Percentiles rank a stretch among this genome's conserved stretches.
These are phyloP conservation scores for Brachyptera risi DNA, from an alignment of 2,888 invertebrate species.

Conservation along the genomic window DNA sequence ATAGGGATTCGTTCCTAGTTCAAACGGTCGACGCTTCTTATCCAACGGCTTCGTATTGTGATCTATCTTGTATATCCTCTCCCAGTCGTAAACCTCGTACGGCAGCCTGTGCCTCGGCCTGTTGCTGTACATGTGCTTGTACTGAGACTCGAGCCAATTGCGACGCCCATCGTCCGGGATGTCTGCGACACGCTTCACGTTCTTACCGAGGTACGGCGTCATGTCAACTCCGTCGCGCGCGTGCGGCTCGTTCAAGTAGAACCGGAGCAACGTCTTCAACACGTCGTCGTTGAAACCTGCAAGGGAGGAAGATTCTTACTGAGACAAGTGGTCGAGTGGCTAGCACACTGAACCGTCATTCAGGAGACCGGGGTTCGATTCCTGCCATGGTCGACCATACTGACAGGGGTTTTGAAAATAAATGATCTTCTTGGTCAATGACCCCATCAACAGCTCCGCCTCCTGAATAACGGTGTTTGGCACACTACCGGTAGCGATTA, in stretches of 20 bases:
- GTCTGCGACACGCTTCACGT: constrained; percentile 58
- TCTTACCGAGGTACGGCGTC: constrained; percentile 66
- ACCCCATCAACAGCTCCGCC: neutral
- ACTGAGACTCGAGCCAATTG: constrained; percentile 63
- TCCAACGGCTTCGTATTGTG: constrained; percentile 66
- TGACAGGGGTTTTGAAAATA: too few relatives aligned
- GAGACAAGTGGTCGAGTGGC: too few relatives aligned
- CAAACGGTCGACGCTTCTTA: constrained; percentile 64
- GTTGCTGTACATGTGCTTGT: constrained; percentile 65
- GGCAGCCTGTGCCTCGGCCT: constrained; percentile 56
- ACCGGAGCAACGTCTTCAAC: constrained; percentile 65
- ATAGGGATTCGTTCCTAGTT: constrained; percentile 58
- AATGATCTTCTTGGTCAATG: neutral
- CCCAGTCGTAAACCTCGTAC: constrained; percentile 77
- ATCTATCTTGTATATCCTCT: constrained; percentile 71
- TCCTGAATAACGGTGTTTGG: too few relatives aligned
- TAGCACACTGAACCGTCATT: too few relatives aligned
- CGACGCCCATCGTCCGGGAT: constrained; percentile 65
- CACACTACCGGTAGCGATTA: too few relatives aligned
- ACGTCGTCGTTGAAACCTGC: constrained; percentile 75
- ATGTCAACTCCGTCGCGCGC: constrained; percentile 57
- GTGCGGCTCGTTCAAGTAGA: constrained; percentile 67
- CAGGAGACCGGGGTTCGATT: too few relatives aligned
- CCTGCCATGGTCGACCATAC: neutral
- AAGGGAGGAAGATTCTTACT: too few relatives aligned